These are phyloP conservation scores for Phrynocephalus versicolor DNA, from an alignment of 2,113 vertebrate species.

Conservation along the genomic window DNA sequence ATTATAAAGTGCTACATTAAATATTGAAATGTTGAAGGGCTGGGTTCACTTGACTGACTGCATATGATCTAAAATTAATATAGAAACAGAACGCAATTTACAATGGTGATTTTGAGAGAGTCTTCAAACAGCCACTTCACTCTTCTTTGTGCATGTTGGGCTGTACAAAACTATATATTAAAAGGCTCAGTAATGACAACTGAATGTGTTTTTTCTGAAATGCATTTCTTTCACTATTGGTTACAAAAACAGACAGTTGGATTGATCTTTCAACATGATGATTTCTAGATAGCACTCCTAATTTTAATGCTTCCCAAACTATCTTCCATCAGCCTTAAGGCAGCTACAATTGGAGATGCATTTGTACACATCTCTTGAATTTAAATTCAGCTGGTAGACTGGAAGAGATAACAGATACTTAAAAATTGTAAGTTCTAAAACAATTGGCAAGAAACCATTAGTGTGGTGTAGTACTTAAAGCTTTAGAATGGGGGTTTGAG, in stretches of 20 bases:
- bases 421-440: not conserved
- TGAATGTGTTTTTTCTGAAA: not conserved
- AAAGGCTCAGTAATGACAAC: not conserved
- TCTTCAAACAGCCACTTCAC: not conserved
- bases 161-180: not conserved
- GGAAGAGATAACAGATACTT: not conserved
- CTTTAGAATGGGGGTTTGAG: too few species aligned
- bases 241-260: not conserved
- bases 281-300: conserved; percentile 3
- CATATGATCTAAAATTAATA: not conserved
- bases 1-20: conserved; percentile 21
- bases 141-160: not conserved
- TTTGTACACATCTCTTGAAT: not conserved
- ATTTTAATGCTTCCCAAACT: not conserved
- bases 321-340: not conserved
- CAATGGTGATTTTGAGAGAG: not conserved
- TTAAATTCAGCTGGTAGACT: not conserved
- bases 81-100: conserved; percentile 14
- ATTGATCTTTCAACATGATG: conserved; percentile 10
- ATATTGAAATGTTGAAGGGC: not conserved
- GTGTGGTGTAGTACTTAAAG: too few species aligned
- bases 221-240: not conserved
- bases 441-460: not conserved
- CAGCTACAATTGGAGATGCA: not conserved
- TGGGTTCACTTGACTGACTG: not conserved